phyloP scores from a whole-genome alignment of 2,113 vertebrate species.

The Austrofundulus limnaeus region DNA sequence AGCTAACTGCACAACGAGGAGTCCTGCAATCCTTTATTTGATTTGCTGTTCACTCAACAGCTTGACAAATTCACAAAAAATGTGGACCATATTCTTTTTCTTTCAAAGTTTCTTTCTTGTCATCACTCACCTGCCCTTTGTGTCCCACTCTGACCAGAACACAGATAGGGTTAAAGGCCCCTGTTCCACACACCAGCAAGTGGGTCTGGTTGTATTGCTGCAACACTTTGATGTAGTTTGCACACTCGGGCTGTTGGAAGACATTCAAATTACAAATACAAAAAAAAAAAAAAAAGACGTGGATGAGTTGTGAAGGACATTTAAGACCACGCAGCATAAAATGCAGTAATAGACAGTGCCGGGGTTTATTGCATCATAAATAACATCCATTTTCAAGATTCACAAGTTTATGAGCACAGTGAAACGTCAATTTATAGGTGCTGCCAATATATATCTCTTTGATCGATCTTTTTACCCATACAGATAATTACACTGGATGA shows the following conservation, averaged over 20 bases:
- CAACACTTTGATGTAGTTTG: conserved; percentile 92
- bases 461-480: background rate
- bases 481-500: background rate
- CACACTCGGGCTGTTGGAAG: conserved; percentile 87
- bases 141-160: conserved; percentile 84
- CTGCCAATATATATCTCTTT: background rate
- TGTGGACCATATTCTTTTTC: too few relatives aligned
- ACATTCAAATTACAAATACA: conserved; percentile 21
- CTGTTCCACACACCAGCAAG: conserved; percentile 91
- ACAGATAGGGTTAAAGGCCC: conserved; percentile 91
- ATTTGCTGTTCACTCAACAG: background rate
- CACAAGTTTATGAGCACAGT: conserved; percentile 25
- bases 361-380: conserved; percentile 29
- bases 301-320: background rate
- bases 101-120: too few relatives aligned
- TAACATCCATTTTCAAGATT: conserved; percentile 36
- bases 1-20: background rate
- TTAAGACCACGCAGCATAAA: conserved; percentile 13
- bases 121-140: conserved; percentile 64
- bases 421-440: background rate
- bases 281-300: background rate
- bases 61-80: background rate
- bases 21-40: background rate
- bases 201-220: conserved; percentile 93
- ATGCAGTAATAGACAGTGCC: conserved; percentile 12